phyloP scores from a whole-genome alignment of 2,797 vertebrate species.

The Ispidina picta region DNA sequence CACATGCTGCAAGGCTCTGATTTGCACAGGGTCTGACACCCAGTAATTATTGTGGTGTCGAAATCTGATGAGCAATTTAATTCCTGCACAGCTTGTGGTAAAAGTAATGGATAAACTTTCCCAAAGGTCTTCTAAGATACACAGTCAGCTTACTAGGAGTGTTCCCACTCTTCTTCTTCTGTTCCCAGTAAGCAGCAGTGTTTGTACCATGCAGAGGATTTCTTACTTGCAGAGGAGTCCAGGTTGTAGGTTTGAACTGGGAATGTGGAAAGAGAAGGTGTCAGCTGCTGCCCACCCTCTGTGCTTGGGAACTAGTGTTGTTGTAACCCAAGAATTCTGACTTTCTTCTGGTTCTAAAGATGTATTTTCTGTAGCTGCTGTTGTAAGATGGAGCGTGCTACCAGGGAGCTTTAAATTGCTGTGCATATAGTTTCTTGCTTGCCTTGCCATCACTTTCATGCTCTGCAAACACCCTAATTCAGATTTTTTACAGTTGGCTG shows the following conservation, averaged over 20 bases:
- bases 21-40: background rate
- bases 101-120: background rate
- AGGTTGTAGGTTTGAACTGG: background rate
- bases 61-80: background rate
- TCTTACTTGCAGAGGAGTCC: accelerated
- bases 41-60: background rate
- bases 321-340: background rate
- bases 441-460: background rate
- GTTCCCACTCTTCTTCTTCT: background rate
- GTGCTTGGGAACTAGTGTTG: background rate
- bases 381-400: background rate
- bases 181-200: accelerated
- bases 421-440: background rate
- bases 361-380: accelerated
- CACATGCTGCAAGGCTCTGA: accelerated
- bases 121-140: background rate
- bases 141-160: background rate
- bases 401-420: background rate
- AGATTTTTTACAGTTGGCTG: background rate
- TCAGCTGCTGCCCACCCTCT: background rate
- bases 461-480: background rate
- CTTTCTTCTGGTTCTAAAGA: too few species aligned
- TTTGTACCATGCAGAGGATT: background rate
- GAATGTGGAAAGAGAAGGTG: accelerated
- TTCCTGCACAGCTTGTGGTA: background rate